These are phyloP conservation scores for Microtus richardsoni DNA, from an alignment of 2,113 vertebrate genomes.

Conservation along the genomic window DNA sequence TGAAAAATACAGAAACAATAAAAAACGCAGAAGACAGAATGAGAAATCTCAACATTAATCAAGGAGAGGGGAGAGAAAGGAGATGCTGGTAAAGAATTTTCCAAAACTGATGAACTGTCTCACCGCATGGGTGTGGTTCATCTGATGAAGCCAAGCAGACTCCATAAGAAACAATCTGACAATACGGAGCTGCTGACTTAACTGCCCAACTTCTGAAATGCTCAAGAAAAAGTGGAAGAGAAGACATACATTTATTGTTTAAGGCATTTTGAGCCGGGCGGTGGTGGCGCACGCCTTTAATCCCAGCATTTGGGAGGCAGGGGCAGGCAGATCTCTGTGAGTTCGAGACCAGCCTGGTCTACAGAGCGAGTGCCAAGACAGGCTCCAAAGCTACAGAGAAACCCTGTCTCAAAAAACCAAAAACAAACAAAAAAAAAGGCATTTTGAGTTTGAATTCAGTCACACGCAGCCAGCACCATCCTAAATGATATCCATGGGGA, in stretches of 20 bases:
- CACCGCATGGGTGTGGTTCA: constrained; percentile 1
- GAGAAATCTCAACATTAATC: constrained; percentile 30
- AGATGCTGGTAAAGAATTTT: constrained; percentile 12
- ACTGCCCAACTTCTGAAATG: background rate
- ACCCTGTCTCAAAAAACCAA: no score
- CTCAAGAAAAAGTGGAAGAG: background rate
- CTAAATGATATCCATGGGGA: constrained; percentile 14
- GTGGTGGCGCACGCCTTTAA: no score
- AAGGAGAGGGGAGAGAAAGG: background rate
- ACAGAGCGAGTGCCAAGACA: no score
- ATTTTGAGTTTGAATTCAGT: constrained; percentile 30
- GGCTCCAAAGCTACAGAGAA: no score
- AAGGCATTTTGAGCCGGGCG: background rate
- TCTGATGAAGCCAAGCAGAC: background rate
- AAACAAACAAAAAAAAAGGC: background rate
- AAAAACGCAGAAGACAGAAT: background rate
- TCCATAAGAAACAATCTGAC: constrained; percentile 35
- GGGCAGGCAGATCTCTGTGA: no score
- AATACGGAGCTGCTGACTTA: background rate
- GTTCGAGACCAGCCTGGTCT: no score
- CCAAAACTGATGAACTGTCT: background rate
- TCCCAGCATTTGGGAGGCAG: no score
- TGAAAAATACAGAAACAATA: constrained; percentile 42
- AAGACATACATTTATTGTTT: background rate
- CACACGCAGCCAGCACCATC: background rate